Conservation (phyloP, 1,140 invertebrate species). For the Mylabris phalerata region DNA sequence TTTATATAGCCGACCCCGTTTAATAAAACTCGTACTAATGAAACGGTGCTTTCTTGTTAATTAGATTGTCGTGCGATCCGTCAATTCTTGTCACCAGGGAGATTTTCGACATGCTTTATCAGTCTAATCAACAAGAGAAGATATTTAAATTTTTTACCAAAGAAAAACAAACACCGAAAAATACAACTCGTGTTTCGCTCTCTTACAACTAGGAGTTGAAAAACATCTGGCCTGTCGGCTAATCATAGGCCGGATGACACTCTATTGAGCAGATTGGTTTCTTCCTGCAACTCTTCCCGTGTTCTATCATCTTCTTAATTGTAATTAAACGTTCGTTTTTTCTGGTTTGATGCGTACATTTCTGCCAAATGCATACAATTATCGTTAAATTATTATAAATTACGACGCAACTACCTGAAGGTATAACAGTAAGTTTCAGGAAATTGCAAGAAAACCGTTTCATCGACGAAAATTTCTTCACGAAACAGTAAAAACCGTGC, state of each 20-base stretch:
- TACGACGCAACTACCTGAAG: no score
- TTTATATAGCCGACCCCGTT: constrained; percentile 23
- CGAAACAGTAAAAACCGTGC: no score
- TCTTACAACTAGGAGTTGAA: constrained; percentile 8
- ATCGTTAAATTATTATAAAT: no score
- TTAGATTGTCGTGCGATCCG: constrained; percentile 28
- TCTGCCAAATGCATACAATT: no score
- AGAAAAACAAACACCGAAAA: background rate
- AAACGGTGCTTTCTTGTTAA: constrained; percentile 28
- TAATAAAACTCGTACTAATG: constrained; percentile 32
- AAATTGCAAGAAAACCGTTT: no score
- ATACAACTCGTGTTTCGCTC: constrained; percentile 6
- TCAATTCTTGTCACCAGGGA: constrained; percentile 20
- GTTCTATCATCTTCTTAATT: constrained; percentile 15
- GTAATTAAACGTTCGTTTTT: constrained; percentile 6
- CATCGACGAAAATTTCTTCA: no score
- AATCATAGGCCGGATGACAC: constrained; percentile 17
- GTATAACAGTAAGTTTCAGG: no score
- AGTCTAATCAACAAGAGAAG: background rate
- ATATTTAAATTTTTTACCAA: background rate
- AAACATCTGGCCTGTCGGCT: constrained; percentile 12
- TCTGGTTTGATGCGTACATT: no score
- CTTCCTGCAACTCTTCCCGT: constrained; percentile 15
- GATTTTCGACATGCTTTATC: constrained; percentile 4
- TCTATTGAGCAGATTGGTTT: constrained; percentile 18